These are phyloP conservation scores for Apamea monoglypha DNA, from an alignment of 2,888 invertebrate species.

Conservation along the genomic window DNA sequence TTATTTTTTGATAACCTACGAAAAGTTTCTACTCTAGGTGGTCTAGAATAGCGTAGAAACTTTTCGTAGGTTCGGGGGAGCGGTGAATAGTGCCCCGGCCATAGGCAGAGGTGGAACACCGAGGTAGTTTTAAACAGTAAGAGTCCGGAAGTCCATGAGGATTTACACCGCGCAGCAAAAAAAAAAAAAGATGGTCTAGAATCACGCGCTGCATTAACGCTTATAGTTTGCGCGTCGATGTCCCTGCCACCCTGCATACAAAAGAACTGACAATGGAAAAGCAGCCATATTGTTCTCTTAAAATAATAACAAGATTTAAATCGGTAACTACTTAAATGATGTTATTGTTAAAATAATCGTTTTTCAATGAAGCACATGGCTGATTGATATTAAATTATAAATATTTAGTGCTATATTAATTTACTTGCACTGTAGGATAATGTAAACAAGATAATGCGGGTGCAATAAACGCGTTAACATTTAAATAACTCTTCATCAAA, in stretches of 20 bases:
- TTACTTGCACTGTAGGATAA: constrained; percentile 39
- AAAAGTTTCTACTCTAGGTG: no score
- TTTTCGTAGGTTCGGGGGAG: no score
- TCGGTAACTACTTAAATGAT: neutral
- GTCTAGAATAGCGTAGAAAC: no score
- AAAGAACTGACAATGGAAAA: neutral
- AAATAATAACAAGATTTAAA: neutral
- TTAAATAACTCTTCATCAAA: constrained; percentile 51
- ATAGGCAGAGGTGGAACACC: no score
- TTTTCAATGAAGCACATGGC: neutral
- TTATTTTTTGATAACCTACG: no score
- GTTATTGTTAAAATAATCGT: neutral
- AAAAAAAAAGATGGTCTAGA: no score
- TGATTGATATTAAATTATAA: constrained; percentile 13
- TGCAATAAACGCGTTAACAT: constrained; percentile 73
- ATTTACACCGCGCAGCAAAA: no score
- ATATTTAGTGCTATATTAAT: constrained; percentile 24
- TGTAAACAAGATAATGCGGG: constrained; percentile 70
- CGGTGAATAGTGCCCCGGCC: no score
- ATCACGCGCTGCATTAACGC: no score
- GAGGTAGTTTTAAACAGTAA: no score
- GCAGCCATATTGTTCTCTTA: neutral
- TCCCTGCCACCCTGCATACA: neutral
- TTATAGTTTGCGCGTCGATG: neutral
- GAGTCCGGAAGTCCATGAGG: no score